Base-by-base conservation (phyloP, 2,888 invertebrate genomes). In the Teinopalpus imperialis region DNA sequence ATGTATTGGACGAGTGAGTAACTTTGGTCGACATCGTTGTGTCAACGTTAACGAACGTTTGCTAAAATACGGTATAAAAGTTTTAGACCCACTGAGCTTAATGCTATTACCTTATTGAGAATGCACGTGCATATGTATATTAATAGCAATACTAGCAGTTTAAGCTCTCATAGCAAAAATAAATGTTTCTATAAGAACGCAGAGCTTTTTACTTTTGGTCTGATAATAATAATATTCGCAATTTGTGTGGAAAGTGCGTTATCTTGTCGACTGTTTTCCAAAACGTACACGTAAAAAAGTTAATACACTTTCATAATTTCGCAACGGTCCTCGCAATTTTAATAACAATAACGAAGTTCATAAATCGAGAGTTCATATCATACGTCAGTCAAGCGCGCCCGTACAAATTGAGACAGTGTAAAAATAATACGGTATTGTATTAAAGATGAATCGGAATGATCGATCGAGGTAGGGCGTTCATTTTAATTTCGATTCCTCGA, bases 401-500 rank as follows among this genome's bases (percentile, higher is more conserved):
- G 71, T 69, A 74, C 76, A 79, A 81, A 85, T 85, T 81, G 83
- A 83, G 81, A 76, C 80, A 72, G 75, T 80, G 79, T 75, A 77
- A 70, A 81, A 81, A 83, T 81, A 81, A 80, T 74, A 73, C 71
- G 64, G 67, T 69, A 74, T 83, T 78, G 81, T 85, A 85, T 82
- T 81, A 82, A 81, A 81, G 79, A 61, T 63, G 68, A 85, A 81
- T 81, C 71, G 72, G 72, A 81, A 83, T 88, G 87, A 88, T 87
- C 87, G 87, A 88, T 88, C 73, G 82, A 66, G 78, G 63, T 69
- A 70, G 81, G 80, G 82, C 80, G 87, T 82, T 77, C 79, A 73
- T 87, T 85, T 87, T 85, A 86, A 87, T 88, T 87, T 83, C 81
- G 87, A 86, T 85, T 80, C 71, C 66, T 55, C 66, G 74, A 79